These are phyloP conservation scores for Plemyria rubiginata DNA, from an alignment of 2,888 invertebrate genomes.

Conservation along the genomic window DNA sequence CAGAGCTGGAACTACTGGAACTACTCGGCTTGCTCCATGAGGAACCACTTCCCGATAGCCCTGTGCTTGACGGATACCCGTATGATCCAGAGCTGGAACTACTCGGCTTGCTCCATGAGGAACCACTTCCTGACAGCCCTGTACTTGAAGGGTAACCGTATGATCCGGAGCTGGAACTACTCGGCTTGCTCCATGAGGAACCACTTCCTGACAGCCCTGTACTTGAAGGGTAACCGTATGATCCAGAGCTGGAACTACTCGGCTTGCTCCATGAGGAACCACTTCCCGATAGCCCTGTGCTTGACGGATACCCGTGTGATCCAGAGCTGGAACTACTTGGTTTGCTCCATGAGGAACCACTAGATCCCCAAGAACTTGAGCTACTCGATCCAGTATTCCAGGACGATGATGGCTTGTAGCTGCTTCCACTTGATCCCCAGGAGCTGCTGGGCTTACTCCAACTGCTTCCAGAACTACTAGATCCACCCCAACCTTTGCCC, in stretches of 20 bases:
- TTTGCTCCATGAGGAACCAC: slow-evolving; percentile 33
- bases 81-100: slow-evolving; percentile 33
- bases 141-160: slow-evolving; percentile 25
- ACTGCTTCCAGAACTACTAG: slow-evolving; percentile 26
- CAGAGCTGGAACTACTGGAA: slow-evolving; percentile 33
- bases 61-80: slow-evolving; percentile 36
- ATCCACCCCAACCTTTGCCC: slow-evolving; percentile 37
- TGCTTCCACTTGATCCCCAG: slow-evolving; percentile 29
- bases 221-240: slow-evolving; percentile 28
- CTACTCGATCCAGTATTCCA: slow-evolving; percentile 26
- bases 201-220: slow-evolving; percentile 13
- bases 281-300: slow-evolving; percentile 42
- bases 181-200: slow-evolving; percentile 24
- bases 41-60: slow-evolving; percentile 3
- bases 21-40: background rate
- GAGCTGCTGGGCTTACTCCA: slow-evolving; percentile 24
- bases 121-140: slow-evolving; percentile 15
- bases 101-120: slow-evolving; percentile 20
- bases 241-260: slow-evolving; percentile 11
- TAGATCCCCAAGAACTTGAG: slow-evolving; percentile 18
- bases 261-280: slow-evolving; percentile 7
- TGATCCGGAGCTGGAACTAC: slow-evolving; percentile 29
- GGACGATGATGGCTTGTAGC: slow-evolving; percentile 38
- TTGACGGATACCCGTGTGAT: slow-evolving; percentile 27
- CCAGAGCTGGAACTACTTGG: slow-evolving; percentile 25